phyloP scores from a whole-genome alignment of 2,113 vertebrate genomes.

The Progne subis region DNA sequence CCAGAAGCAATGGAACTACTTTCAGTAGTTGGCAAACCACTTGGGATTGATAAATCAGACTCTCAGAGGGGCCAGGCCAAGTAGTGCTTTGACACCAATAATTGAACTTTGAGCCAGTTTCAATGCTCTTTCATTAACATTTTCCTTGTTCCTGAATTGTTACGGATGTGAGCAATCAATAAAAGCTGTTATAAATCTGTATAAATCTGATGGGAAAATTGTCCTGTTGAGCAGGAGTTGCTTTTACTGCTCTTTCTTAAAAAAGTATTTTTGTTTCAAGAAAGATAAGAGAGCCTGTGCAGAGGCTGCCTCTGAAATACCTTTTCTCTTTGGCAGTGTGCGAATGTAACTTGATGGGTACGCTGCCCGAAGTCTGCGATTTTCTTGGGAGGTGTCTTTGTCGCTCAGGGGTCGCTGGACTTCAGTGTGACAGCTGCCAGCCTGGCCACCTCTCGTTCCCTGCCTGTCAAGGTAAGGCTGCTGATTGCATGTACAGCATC shows the following conservation, averaged over 20 bases:
- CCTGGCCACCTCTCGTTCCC: constrained; percentile 83
- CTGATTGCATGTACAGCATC: fast-evolving
- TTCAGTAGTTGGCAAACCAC: not conserved
- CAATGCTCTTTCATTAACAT: not conserved
- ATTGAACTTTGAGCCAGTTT: not conserved
- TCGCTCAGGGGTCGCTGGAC: constrained; percentile 75
- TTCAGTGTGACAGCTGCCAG: constrained; percentile 80
- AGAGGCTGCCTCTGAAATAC: not conserved
- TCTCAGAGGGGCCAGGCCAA: not conserved
- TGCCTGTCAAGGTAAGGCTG: constrained; percentile 80
- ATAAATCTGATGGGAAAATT: not conserved
- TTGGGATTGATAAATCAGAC: not conserved
- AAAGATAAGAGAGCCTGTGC: not conserved
- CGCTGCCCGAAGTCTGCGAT: constrained; percentile 74
- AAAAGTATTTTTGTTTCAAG: not conserved
- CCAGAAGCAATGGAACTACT: not conserved
- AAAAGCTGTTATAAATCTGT: not conserved
- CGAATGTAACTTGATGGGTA: constrained; percentile 79
- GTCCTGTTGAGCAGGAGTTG: not conserved
- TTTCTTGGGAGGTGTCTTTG: constrained; percentile 82
- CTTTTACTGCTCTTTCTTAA: not conserved
- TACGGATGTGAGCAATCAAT: not conserved
- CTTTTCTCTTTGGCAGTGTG: constrained; percentile 76
- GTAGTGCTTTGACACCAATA: not conserved
- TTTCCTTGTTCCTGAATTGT: not conserved